Conservation (phyloP, 1,140 invertebrate genomes). For the Parasteatoda tepidariorum region DNA sequence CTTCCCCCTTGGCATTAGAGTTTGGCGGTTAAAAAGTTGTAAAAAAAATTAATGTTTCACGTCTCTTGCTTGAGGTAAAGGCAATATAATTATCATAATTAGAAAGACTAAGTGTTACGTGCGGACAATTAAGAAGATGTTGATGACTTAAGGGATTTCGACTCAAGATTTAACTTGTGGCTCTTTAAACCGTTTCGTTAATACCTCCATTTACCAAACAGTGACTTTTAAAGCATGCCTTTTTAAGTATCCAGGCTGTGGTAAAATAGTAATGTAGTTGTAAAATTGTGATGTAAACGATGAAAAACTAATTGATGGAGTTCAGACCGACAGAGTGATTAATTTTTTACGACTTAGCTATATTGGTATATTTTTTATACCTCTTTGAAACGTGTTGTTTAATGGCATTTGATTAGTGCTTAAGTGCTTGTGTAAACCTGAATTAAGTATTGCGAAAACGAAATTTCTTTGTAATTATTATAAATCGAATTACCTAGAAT, state of each 20-base stretch:
- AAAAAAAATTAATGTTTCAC: not conserved
- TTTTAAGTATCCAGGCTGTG: not conserved
- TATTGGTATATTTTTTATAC: not conserved
- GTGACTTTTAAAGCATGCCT: not conserved
- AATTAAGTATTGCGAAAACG: no score
- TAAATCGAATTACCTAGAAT: no score
- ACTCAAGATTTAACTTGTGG: not conserved
- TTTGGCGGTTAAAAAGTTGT: no score
- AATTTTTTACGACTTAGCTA: not conserved
- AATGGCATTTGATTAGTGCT: no score
- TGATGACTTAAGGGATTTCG: constrained; percentile 20
- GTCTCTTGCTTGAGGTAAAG: not conserved
- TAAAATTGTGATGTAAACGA: not conserved
- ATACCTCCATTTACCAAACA: constrained; percentile 7
- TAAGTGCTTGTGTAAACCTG: no score
- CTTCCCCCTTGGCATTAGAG: not conserved
- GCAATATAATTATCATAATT: constrained; percentile 22
- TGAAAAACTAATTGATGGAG: not conserved
- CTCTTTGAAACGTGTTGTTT: no score
- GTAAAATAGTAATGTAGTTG: not conserved
- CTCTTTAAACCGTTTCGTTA: constrained; percentile 17
- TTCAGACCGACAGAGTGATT: constrained; percentile 11
- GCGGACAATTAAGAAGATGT: constrained; percentile 25
- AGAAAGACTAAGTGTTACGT: constrained; percentile 4
- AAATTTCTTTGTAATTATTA: no score